Evolutionary conservation across 2,888 invertebrate genomes (phyloP).

Genomic region (Tinea trinotella): DNA sequence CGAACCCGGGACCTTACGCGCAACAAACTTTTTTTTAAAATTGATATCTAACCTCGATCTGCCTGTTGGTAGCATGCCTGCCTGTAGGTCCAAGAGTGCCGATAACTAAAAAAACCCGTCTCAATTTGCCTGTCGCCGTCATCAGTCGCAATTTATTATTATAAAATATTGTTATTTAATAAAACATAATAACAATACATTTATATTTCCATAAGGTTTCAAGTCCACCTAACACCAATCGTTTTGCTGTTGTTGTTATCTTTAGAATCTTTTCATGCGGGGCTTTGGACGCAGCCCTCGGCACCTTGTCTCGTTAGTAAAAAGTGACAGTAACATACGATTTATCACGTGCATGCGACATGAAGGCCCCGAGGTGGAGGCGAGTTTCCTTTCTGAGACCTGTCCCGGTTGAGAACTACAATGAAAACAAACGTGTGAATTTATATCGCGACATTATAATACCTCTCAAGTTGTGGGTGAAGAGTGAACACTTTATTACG

Average conservation of each 20-base stretch:
- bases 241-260: slow-evolving; percentile 9
- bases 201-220: background rate
- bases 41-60: too few relatives aligned
- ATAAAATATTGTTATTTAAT: too few relatives aligned
- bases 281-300: slow-evolving; percentile 44
- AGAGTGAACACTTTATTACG: slow-evolving; percentile 1
- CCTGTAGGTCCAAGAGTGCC: too few relatives aligned
- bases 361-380: slow-evolving; percentile 35
- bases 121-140: too few relatives aligned
- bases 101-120: too few relatives aligned
- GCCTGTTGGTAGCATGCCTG: too few relatives aligned
- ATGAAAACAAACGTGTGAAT: slow-evolving; percentile 43
- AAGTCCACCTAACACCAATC: slow-evolving; percentile 6
- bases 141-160: too few relatives aligned
- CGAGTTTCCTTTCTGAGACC: slow-evolving; percentile 43
- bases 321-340: slow-evolving; percentile 57
- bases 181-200: slow-evolving; percentile 4
- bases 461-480: slow-evolving; percentile 2
- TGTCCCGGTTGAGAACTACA: slow-evolving; percentile 37
- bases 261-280: slow-evolving; percentile 21
- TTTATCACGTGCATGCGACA: slow-evolving; percentile 64
- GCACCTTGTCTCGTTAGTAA: slow-evolving; percentile 69
- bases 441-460: slow-evolving; percentile 25
- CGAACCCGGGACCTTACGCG: too few relatives aligned
- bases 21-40: too few relatives aligned